These are phyloP conservation scores for Herminia tarsipennalis DNA, from an alignment of 2,888 invertebrate species.

Conservation along the genomic window DNA sequence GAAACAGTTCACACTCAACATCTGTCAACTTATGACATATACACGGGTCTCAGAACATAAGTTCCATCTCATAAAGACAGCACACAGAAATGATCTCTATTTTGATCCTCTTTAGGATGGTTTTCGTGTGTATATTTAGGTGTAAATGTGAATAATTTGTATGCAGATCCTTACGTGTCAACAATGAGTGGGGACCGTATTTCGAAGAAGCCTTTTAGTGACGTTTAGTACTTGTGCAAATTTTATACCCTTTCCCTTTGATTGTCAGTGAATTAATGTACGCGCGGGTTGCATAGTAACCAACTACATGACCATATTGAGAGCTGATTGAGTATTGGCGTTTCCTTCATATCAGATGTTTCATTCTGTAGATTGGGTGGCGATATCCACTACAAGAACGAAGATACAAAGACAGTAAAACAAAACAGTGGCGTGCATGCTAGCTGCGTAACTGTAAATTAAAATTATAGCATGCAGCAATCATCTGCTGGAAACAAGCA, in stretches of 20 bases:
- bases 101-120: constrained; percentile 4
- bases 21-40: constrained; percentile 51
- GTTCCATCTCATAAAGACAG: not conserved
- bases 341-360: not conserved
- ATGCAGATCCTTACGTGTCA: constrained; percentile 54
- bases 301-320: not conserved
- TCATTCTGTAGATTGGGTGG: too few relatives aligned
- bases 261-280: constrained; percentile 40
- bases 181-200: constrained; percentile 50
- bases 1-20: constrained; percentile 44
- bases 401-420: too few relatives aligned
- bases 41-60: constrained; percentile 40
- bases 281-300: constrained; percentile 6
- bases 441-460: too few relatives aligned
- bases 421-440: too few relatives aligned
- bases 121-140: constrained; percentile 13
- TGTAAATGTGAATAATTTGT: constrained; percentile 50
- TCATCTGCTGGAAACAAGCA: too few relatives aligned
- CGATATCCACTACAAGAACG: too few relatives aligned
- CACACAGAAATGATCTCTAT: not conserved
- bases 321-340: not conserved
- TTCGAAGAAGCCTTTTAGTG: constrained; percentile 45
- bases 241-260: constrained; percentile 48
- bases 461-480: too few relatives aligned
- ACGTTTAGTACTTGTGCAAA: constrained; percentile 52